Percentiles rank a stretch among this genome's conserved stretches.
These are phyloP conservation scores for Melieria picta DNA, from an alignment of 2,888 invertebrate genomes.

Conservation along the genomic window DNA sequence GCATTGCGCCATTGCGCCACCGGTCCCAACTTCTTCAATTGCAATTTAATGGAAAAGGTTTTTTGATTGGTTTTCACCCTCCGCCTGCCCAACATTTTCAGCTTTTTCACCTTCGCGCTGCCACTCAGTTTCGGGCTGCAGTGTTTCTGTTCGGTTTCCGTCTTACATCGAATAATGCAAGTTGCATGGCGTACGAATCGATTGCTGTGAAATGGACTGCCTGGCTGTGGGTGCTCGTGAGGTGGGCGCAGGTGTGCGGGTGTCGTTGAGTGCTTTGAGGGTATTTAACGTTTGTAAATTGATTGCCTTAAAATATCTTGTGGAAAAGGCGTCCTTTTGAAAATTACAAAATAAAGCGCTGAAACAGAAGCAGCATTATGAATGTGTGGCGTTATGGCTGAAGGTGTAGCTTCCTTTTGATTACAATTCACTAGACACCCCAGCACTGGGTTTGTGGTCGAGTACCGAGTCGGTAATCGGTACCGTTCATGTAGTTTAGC, in stretches of 20 bases:
- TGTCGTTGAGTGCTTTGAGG: slow-evolving; percentile 25
- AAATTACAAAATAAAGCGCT: slow-evolving; percentile 46
- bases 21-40: slow-evolving; percentile 32
- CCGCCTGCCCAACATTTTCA: background rate
- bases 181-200: background rate
- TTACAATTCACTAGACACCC: slow-evolving; percentile 46
- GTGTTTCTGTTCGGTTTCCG: slow-evolving; percentile 18
- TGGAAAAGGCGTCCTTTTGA: slow-evolving; percentile 2
- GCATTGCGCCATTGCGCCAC: too few relatives aligned
- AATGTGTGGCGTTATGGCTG: slow-evolving; percentile 63
- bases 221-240: background rate
- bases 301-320: slow-evolving; percentile 58
- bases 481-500: too few relatives aligned
- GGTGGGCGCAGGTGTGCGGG: background rate
- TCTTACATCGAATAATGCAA: slow-evolving; percentile 22
- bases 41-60: slow-evolving; percentile 44
- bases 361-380: slow-evolving; percentile 62
- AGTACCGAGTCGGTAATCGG: too few relatives aligned
- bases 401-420: slow-evolving; percentile 52
- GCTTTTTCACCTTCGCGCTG: slow-evolving; percentile 27
- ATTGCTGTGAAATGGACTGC: slow-evolving; percentile 5
- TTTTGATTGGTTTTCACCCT: slow-evolving; percentile 24
- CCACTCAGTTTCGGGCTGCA: slow-evolving; percentile 24
- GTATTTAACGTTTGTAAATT: slow-evolving; percentile 49
- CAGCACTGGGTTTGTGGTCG: background rate